Evolutionary conservation across 1,140 invertebrate genomes (phyloP), one percentile per base, ranked within the genome.

Genomic region (Diabrotica virgifera): DNA sequence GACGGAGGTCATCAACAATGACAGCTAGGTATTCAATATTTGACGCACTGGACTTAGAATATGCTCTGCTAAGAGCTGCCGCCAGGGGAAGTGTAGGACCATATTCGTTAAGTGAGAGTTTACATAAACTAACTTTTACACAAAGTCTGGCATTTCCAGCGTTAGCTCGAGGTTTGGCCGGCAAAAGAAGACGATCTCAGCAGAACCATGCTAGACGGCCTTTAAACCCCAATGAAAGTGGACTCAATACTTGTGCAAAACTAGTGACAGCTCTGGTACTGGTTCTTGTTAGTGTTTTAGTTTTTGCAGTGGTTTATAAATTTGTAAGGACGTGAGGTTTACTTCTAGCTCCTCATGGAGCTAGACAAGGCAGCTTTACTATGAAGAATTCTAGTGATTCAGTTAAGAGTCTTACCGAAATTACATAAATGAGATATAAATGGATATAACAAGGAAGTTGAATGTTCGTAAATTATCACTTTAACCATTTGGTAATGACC

Each of bases 311-410:
- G 3, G 87, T 91, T 24, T 90, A 90, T 74, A 90, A 90, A 74
- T 89, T 89, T 72, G 87, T 89, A 70, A 82, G 85, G 73, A 88
- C 87, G 85, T 90, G 87, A 90, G 87, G 87, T 52, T 88, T 87
- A 83, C 84, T 89, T 78, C 81, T 89, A 84, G 85, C 85, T 77
- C 86, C 86, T 71, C 78, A 74, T 60, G 75, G 74, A 62, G 70
- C 74, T 64, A 69, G 64, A 62, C 59, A 67, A 14, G 54, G 65
- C 6, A 56, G 68, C 10, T 74, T 71, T 62, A 63, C 69, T 5
- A 13, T 71, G 35, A 67, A 65, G 46, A 74, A 74, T 59, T 37
- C 65, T 24, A 61, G 50, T 51, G 56, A 38, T 11, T 38, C 38
- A 12, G 6, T 58, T 11, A 36, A 36, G 6, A 46, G n/a, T 46